These are phyloP conservation scores for Varanus salvator DNA, from an alignment of 2,113 vertebrate species.

Conservation along the genomic window DNA sequence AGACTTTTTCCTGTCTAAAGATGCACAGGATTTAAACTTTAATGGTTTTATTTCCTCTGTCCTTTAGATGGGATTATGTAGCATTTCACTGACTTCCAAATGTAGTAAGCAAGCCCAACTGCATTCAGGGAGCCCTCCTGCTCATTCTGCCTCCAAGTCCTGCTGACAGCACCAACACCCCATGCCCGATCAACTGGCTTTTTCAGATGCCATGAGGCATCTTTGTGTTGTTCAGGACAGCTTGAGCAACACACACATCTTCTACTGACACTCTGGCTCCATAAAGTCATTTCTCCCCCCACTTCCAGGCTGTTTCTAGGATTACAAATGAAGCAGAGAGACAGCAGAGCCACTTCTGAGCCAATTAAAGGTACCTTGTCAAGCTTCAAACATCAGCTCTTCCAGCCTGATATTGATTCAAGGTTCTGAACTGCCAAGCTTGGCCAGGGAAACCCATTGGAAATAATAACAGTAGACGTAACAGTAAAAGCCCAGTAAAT, in stretches of 20 bases:
- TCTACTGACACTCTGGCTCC: neutral
- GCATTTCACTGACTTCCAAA: neutral
- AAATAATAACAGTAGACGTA: neutral
- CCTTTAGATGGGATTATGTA: neutral
- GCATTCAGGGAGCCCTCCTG: neutral
- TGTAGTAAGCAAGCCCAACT: too few species aligned
- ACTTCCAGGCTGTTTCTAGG: neutral
- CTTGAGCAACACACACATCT: neutral
- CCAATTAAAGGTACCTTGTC: conserved; percentile 37
- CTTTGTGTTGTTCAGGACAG: conserved; percentile 1
- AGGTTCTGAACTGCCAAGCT: conserved; percentile 8
- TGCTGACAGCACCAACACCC: neutral
- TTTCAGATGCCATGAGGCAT: neutral
- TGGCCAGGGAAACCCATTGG: neutral
- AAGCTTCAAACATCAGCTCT: conserved; percentile 20
- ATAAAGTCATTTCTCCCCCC: conserved; percentile 3
- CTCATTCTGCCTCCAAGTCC: neutral
- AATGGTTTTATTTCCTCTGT: neutral
- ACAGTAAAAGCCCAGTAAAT: conserved; percentile 1
- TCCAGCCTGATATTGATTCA: neutral
- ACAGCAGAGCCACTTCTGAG: conserved; percentile 21
- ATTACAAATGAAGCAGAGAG: conserved; percentile 23
- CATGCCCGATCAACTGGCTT: neutral
- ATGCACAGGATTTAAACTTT: neutral
- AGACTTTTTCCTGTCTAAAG: too few species aligned